A percentile compares a stretch with the other conserved stretches of the same genome.
Conservation (phyloP, 1,140 invertebrate genomes). For the Araneus ventricosus region DNA sequence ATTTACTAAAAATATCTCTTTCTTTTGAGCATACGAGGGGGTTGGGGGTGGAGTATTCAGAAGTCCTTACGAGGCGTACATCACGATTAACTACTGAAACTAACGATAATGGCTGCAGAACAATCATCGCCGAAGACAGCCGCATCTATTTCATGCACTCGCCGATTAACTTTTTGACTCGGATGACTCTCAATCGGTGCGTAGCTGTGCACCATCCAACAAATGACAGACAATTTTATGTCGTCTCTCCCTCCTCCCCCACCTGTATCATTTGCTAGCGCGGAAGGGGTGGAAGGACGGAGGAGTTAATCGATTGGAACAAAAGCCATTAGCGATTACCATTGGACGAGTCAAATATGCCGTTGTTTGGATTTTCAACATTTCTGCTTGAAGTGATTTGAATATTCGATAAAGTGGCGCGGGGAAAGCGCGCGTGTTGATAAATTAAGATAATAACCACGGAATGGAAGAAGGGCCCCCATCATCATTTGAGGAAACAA, state of each 20-base stretch:
- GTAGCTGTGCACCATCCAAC: neutral
- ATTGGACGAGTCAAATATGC: constrained; percentile 39
- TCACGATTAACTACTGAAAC: constrained; percentile 78
- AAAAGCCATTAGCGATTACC: constrained; percentile 30
- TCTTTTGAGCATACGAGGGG: no score
- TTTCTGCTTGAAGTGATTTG: constrained; percentile 25
- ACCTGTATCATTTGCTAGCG: neutral
- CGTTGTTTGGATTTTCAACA: constrained; percentile 37
- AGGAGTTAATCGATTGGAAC: constrained; percentile 30
- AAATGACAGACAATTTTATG: constrained; percentile 19
- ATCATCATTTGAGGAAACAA: constrained; percentile 25
- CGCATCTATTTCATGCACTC: constrained; percentile 9
- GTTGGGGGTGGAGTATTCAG: no score
- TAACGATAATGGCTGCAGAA: constrained; percentile 18
- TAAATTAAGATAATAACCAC: constrained; percentile 36
- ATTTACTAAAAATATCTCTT: no score
- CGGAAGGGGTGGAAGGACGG: neutral
- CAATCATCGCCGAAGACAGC: neutral
- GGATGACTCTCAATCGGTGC: neutral
- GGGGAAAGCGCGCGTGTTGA: neutral
- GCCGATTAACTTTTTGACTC: constrained; percentile 31
- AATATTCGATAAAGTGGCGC: constrained; percentile 15
- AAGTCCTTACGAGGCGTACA: constrained; percentile 78
- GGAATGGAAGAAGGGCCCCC: neutral
- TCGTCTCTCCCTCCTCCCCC: neutral